These are phyloP conservation scores for Cylindroiulus punctatus DNA, from an alignment of 2,888 invertebrate species.

Conservation along the genomic window DNA sequence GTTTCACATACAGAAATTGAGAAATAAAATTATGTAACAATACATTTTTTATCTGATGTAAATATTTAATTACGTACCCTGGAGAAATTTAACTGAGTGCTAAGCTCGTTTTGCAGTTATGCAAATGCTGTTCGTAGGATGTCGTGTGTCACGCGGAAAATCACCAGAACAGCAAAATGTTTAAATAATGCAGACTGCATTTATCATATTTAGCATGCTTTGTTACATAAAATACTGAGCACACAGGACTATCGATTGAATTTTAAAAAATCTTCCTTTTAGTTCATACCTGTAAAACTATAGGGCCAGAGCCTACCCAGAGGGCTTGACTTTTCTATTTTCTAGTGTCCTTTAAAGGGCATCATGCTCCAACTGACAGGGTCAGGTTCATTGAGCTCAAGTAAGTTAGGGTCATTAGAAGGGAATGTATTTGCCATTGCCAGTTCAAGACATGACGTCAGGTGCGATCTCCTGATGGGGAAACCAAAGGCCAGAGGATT, in stretches of 20 bases:
- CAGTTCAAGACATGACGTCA: not conserved
- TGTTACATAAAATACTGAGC: not conserved
- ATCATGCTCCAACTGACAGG: not conserved
- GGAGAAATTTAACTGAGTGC: slow-evolving; percentile 29
- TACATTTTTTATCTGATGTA: not conserved
- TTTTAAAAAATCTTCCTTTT: not conserved
- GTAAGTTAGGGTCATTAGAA: not conserved
- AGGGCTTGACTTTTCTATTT: not conserved
- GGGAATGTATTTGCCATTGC: not conserved
- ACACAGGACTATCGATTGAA: not conserved
- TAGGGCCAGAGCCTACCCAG: not conserved
- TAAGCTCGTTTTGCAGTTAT: slow-evolving; percentile 11
- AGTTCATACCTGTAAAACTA: not conserved
- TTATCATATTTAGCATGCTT: not conserved
- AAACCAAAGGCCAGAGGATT: not conserved
- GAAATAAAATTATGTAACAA: not conserved
- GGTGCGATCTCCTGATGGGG: not conserved
- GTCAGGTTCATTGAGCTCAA: not conserved
- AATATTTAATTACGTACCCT: slow-evolving; percentile 15
- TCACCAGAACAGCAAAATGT: not conserved
- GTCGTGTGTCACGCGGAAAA: not conserved
- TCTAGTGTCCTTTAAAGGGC: not conserved
- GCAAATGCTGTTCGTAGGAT: not conserved
- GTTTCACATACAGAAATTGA: not conserved
- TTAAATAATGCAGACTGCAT: not conserved